Base-by-base conservation (phyloP, 2,888 invertebrate genomes). In the Coremacera marginata region DNA sequence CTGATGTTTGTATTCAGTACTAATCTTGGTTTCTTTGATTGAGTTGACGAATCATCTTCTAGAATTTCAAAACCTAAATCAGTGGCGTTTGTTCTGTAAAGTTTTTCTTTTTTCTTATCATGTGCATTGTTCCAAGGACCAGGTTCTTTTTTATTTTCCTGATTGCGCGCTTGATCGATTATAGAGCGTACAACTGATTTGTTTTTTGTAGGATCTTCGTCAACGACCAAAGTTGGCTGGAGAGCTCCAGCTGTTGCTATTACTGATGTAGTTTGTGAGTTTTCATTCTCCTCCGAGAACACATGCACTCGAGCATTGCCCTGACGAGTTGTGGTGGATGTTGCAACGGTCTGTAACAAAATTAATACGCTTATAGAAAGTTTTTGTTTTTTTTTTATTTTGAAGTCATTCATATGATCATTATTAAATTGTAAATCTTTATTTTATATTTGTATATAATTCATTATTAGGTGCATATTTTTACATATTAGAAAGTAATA, bases 71-170 rank as follows among this genome's bases (percentile, higher is more conserved):
- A 89, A 0, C 84, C 86, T 19, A 85, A 80, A 25, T 86, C 86
- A 14, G 82, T 80, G 44, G 77, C 70, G 0, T 62, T 51, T n/a
- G 19, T 31, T 0, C 70, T 76, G 77, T 87, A 88, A 3, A 88
- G 81, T 73, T 84, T 85, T 0, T 84, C 84, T 16, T 85, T 87
- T 31, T 84, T 85, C 52, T 85, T 82, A 4, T 76, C 78, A 51
- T 82, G 78, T 5, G 89, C 88, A 78, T 89, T 91, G 71, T 91
- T 92, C 95, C 95, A 95, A 4, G 92, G 92, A 1, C 94, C 93
- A 1, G 95, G 91, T 84, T 94, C 93, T 80, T 93, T 90, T 2
- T 91, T 90, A 87, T 95, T 95, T 88, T 95, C 95, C 85, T 94
- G 91, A 77, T 91, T 89, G 11, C 91, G 91, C 19, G 91, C 91